Evolutionary conservation across 2,113 vertebrate genomes (phyloP), one percentile per base, ranked within the genome.

Genomic region (Clarias magur): DNA sequence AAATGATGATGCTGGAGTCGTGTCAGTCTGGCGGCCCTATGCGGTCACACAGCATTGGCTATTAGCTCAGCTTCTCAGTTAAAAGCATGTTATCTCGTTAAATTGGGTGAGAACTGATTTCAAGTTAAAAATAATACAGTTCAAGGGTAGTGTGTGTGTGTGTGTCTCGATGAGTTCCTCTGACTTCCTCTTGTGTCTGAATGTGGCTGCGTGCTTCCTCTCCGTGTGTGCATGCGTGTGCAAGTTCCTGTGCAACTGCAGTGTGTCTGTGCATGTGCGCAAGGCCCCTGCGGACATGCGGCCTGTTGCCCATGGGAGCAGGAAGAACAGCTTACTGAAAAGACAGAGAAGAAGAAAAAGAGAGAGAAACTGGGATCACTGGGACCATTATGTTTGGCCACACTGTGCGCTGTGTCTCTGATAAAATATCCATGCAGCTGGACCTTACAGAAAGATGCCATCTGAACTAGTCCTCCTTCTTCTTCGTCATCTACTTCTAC

Each of bases 251-350:
- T 78, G 68, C 68, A 72, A 53, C 67, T 72, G 54, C 34, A 48
- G 72, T 68, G 38, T 86, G 62, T 86, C 76, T 85, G 75, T 85
- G 80, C 65, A 54, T 88, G 82, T 85, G 60, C 82, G 21, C 75
- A 82, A 78, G 76, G 87, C 83, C 86, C 89, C 84, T 86, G 85
- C 87, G 88, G 89, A 93, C 90, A 93, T 89, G 88, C 85, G 87
- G 88, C 85, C 73, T 67, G 17, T 67, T 91, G 91, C 92, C 92
- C 89, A 83, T 84, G 88, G 83, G 72, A 90, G 90, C 92, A 93
- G 92, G 93, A 95, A 94, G 93, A 93, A 92, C 92, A 94, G 92
- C 92, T 81, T 63, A 83, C 88, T 93, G 89, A 63, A 84, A 89
- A 86, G 42, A 6, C 42, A 82, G 70, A 76, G 86, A 48, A 30